Evolutionary conservation across 2,888 invertebrate genomes (phyloP), one percentile per base, ranked within the genome.

Genomic region (Erannis defoliaria): DNA sequence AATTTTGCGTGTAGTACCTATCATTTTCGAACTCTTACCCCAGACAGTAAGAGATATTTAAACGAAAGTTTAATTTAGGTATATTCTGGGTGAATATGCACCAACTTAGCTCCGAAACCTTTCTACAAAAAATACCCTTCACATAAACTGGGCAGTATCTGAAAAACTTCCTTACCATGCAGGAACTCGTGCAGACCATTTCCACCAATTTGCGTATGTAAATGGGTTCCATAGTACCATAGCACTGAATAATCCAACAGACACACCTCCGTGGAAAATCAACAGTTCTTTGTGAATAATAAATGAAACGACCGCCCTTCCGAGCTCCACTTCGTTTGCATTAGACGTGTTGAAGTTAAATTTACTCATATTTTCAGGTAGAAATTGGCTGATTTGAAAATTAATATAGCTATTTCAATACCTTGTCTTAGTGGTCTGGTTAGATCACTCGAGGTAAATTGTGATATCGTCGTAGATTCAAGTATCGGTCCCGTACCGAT

Each of bases 161-260:
- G 5, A 40, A 42, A 45, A 43, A 54, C 55, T 31, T 37, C 45
- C 55, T 19, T 29, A 31, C 46, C 9, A 26, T n/a, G 26, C 23
- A 26, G 48, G 43, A 40, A 38, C 6, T 9, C 5, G 29, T 42
- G 9, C 31, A 40, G 57, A 54, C 69, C 68, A 75, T 74, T 75
- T 67, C 71, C 55, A 76, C 74, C 77, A 83, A 84, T 82, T 81
- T 79, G 71, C 71, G 78, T 79, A 80, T 80, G 80, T 76, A 82
- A 82, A 83, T 79, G 71, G 70, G 74, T 71, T 70, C 73, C 73
- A 71, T 75, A 72, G 66, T 71, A 71, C 73, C 74, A 72, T 75
- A 72, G 66, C 70, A 60, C 70, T 82, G 79, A 81, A 81, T 82
- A 81, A 80, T 79, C 76, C 68, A 82, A 68, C 55, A 63, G 48